Percentiles rank a stretch among this genome's conserved stretches.
Evolutionary conservation across 1,140 invertebrate species (phyloP).

Genomic region (Sinella curviseta): DNA sequence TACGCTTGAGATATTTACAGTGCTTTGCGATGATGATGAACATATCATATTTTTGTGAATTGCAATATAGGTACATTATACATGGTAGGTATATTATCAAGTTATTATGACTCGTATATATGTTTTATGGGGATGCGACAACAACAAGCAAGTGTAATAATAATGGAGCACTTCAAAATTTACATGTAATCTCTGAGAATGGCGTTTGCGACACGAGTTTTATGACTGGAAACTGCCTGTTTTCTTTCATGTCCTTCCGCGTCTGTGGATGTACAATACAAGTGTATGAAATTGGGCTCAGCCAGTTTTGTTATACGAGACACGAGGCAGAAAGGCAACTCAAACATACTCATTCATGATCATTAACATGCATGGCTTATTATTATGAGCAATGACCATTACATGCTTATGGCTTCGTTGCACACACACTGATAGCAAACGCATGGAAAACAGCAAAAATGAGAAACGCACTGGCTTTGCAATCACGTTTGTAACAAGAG

Average conservation of each 20-base stretch:
- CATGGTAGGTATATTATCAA: too few relatives aligned
- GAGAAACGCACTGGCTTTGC: neutral
- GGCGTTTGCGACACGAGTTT: conserved; percentile 8
- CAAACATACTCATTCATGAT: conserved; percentile 7
- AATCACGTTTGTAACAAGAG: neutral
- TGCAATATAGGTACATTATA: neutral
- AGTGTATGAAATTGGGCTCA: too few relatives aligned
- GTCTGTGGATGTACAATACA: neutral
- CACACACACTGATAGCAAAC: neutral
- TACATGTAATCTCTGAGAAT: conserved; percentile 18
- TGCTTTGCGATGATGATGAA: too few relatives aligned
- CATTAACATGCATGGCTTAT: conserved; percentile 26
- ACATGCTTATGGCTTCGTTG: conserved; percentile 15
- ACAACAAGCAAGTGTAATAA: neutral
- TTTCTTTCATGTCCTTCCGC: conserved; percentile 8
- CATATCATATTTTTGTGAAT: too few relatives aligned
- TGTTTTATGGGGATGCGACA: neutral
- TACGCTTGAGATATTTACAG: too few relatives aligned
- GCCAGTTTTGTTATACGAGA: neutral
- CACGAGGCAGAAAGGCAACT: neutral
- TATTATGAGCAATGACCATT: conserved; percentile 27
- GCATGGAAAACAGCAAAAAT: neutral
- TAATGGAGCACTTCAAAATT: conserved; percentile 20
- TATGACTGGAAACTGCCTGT: conserved; percentile 10
- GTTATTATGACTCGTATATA: too few relatives aligned